These are phyloP conservation scores for Lithosia quadra DNA, from an alignment of 2,888 invertebrate species.

Conservation along the genomic window DNA sequence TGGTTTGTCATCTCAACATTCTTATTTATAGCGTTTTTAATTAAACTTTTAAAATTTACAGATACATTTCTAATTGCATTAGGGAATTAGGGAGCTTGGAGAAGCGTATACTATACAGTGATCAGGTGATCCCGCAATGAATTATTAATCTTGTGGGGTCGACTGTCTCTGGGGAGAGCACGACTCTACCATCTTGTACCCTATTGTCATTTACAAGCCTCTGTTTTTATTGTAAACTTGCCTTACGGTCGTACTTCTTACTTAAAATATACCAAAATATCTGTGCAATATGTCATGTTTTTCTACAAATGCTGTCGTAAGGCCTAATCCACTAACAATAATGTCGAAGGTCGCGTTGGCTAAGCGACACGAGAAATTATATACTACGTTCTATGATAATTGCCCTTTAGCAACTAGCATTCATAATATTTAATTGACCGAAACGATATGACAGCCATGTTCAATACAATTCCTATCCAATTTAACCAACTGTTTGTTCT, in stretches of 20 bases:
- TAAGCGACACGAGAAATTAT: background rate
- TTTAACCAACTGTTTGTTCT: background rate
- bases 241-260: background rate
- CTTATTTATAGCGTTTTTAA: background rate
- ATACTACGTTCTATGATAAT: background rate
- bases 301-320: background rate
- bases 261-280: background rate
- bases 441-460: background rate
- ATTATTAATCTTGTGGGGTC: background rate
- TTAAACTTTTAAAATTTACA: background rate
- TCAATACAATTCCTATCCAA: background rate
- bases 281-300: background rate
- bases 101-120: background rate
- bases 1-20: background rate
- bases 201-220: background rate
- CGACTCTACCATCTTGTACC: background rate
- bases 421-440: background rate
- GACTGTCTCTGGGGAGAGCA: background rate
- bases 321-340: background rate
- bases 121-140: background rate
- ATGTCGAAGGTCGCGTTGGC: background rate
- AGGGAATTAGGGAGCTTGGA: background rate
- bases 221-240: background rate
- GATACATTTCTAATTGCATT: background rate
- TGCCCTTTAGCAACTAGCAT: background rate